Evolutionary conservation across 2,797 vertebrate species (phyloP).

Genomic region (Ateles fusciceps): DNA sequence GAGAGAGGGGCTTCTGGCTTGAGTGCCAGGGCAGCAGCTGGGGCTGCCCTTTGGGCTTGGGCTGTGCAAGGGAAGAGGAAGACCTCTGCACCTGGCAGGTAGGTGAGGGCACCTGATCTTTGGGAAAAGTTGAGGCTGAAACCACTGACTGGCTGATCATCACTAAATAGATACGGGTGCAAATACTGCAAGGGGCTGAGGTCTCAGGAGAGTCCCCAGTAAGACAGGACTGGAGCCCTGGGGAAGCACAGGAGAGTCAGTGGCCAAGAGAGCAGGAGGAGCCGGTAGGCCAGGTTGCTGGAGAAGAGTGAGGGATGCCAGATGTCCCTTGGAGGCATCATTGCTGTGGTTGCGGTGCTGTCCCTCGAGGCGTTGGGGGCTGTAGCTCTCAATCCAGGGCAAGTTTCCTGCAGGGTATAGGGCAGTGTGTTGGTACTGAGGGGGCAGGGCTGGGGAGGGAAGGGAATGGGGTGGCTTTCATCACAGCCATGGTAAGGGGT

Average conservation of each 20-base stretch:
- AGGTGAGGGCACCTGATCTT: neutral
- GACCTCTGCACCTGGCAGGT: neutral
- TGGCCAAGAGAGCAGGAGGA: neutral
- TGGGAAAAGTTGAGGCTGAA: neutral
- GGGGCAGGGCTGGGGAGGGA: neutral
- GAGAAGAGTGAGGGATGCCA: neutral
- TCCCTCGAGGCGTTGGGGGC: neutral
- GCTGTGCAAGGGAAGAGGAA: neutral
- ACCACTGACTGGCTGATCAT: neutral
- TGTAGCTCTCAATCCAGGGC: neutral
- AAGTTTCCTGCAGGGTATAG: neutral
- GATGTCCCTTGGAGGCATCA: rapidly evolving
- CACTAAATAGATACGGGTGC: neutral
- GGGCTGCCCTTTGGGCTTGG: neutral
- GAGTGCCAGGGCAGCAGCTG: neutral
- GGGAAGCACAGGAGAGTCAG: neutral
- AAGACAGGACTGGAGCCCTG: neutral
- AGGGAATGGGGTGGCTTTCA: neutral
- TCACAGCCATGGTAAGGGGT: neutral
- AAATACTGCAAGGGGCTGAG: neutral
- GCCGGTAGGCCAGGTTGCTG: neutral
- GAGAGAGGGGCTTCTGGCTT: neutral
- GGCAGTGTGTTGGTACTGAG: neutral
- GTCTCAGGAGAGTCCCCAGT: neutral
- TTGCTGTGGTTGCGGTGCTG: rapidly evolving